Evolutionary conservation across 2,797 vertebrate species (phyloP).

Genomic region (Distichodus sexfasciatus): DNA sequence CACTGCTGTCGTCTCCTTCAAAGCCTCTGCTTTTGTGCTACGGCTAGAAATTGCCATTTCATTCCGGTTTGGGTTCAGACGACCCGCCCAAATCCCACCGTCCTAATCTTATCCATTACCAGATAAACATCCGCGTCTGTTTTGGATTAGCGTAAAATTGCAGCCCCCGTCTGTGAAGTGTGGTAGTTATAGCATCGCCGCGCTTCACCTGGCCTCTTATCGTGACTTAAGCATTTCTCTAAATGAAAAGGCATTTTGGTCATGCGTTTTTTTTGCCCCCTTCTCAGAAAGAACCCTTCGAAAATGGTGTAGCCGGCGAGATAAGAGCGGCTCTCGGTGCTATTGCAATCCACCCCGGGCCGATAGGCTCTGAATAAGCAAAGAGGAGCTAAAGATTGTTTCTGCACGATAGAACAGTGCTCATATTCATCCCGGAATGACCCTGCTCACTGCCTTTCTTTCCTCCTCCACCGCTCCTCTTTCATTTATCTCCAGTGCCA

Average conservation of each 20-base stretch:
- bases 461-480: not conserved
- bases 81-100: not conserved
- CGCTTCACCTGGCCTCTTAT: not conserved
- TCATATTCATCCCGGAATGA: not conserved
- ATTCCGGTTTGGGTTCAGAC: not conserved
- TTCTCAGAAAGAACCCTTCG: not conserved
- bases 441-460: not conserved
- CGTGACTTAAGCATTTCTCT: not conserved
- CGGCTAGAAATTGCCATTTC: not conserved
- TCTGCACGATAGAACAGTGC: conserved; percentile 9
- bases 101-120: conserved; percentile 1
- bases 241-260: not conserved
- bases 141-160: conserved; percentile 8
- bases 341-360: not conserved
- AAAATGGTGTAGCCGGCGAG: not conserved
- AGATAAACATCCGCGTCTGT: conserved; percentile 3
- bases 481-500: not conserved
- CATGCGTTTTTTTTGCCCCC: not conserved
- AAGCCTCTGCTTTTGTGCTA: not conserved
- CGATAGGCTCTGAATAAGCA: not conserved
- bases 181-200: not conserved
- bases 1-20: not conserved
- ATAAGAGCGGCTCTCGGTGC: not conserved
- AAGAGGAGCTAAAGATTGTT: not conserved
- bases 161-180: not conserved